Evolutionary conservation across 1,140 invertebrate genomes (phyloP).

Genomic region (Achatina immaculata): DNA sequence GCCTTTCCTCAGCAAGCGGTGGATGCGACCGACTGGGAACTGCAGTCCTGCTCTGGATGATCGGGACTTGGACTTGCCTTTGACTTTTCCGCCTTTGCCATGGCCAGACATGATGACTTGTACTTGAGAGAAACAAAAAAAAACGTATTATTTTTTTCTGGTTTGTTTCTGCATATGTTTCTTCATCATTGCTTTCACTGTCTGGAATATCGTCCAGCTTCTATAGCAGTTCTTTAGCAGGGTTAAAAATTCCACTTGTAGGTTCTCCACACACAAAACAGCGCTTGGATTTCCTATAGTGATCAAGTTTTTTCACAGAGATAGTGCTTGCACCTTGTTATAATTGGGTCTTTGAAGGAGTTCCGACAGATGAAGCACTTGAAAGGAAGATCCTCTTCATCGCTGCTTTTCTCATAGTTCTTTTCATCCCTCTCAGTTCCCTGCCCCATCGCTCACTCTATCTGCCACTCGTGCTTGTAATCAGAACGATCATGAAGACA

Average conservation of each 20-base stretch:
- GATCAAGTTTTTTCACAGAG: constrained; percentile 92
- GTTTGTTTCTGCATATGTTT: too few relatives aligned
- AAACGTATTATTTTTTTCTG: too few relatives aligned
- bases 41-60: too few relatives aligned
- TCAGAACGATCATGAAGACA: constrained; percentile 98
- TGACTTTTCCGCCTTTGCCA: too few relatives aligned
- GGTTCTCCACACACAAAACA: constrained; percentile 95
- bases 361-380: constrained; percentile 94
- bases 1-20: too few relatives aligned
- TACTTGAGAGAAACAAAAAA: too few relatives aligned
- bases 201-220: too few relatives aligned
- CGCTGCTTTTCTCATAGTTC: constrained; percentile 76
- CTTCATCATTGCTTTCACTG: too few relatives aligned
- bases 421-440: constrained; percentile 71
- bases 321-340: constrained; percentile 97
- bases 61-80: too few relatives aligned
- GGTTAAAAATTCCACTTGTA: constrained; percentile 87
- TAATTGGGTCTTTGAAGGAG: constrained; percentile 89
- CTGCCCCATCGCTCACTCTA: constrained; percentile 87
- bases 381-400: constrained; percentile 89
- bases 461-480: constrained; percentile 98
- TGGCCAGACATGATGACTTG: too few relatives aligned
- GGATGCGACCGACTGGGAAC: too few relatives aligned
- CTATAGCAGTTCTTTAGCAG: too few relatives aligned
- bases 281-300: constrained; percentile 89